Percentiles rank a stretch among this genome's conserved stretches.
These are phyloP conservation scores for Lithophane socia DNA, from an alignment of 2,888 invertebrate species.

Conservation along the genomic window DNA sequence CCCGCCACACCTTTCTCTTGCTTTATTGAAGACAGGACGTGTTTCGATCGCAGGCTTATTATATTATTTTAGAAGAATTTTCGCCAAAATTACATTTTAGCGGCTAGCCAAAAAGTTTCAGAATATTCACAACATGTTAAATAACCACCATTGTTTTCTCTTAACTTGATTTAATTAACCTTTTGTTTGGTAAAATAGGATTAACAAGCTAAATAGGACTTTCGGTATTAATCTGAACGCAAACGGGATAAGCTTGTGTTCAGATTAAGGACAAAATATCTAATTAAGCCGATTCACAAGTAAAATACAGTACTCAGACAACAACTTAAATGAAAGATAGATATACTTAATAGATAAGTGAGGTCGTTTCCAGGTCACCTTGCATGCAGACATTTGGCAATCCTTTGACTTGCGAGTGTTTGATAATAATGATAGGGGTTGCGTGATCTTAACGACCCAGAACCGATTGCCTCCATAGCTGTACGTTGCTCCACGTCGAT, in stretches of 20 bases:
- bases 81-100: slow-evolving; percentile 28
- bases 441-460: slow-evolving; percentile 60
- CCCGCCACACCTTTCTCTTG: slow-evolving; percentile 57
- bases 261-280: slow-evolving; percentile 22
- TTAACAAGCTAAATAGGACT: slow-evolving; percentile 37
- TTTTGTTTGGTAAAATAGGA: slow-evolving; percentile 47
- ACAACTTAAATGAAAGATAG: slow-evolving; percentile 36
- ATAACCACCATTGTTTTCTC: slow-evolving; percentile 20
- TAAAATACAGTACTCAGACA: slow-evolving; percentile 30
- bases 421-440: slow-evolving; percentile 54
- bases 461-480: slow-evolving; percentile 34
- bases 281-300: slow-evolving; percentile 41
- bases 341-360: slow-evolving; percentile 46
- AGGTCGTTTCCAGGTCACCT: slow-evolving; percentile 68
- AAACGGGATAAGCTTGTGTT: slow-evolving; percentile 22
- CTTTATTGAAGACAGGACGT: slow-evolving; percentile 58
- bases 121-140: slow-evolving; percentile 25
- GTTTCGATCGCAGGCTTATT: slow-evolving; percentile 28
- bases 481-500: slow-evolving; percentile 26
- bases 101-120: slow-evolving; percentile 27
- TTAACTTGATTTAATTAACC: slow-evolving; percentile 49
- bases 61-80: slow-evolving; percentile 5
- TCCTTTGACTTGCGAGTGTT: slow-evolving; percentile 65
- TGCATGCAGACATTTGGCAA: slow-evolving; percentile 67
- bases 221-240: slow-evolving; percentile 31